Base-by-base conservation (phyloP, 2,888 invertebrate species). In the Amphimallon solstitiale region DNA sequence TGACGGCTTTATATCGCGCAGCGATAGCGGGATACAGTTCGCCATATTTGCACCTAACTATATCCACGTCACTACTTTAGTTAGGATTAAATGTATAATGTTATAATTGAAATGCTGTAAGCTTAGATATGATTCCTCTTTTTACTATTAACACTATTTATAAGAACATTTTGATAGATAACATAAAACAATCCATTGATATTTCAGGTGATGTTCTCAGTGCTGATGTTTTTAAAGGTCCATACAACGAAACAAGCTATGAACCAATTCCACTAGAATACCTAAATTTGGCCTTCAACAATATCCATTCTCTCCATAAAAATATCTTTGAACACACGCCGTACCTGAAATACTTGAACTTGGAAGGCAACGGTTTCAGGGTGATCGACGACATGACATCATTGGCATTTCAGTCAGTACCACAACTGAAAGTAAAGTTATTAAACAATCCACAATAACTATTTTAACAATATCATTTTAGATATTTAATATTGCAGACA, bases 161-260 rank as follows among this genome's bases (percentile, higher is more conserved):
- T n/a, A n/a, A n/a, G n/a, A n/a, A n/a, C n/a, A n/a, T n/a, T n/a
- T n/a, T n/a, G n/a, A n/a, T n/a, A n/a, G n/a, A n/a, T n/a, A n/a
- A n/a, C n/a, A n/a, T n/a, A n/a, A n/a, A n/a, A n/a, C n/a, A n/a
- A n/a, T n/a, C n/a, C n/a, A n/a, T n/a, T n/a, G n/a, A n/a, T n/a
- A n/a, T 72, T 66, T 64, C 78, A 88, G 88, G 86, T n/a, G 88
- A 89, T 63, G 85, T 86, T 40, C 76, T 91, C 38, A 83, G 85
- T 51, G 84, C 88, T 15, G 89, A 89, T 72, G 86, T 89, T 65
- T 91, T 91, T 79, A 87, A 88, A 75, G 91, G 90, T 0, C 87
- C 87, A 0, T 90, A 88, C 77, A 85, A 84, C 67, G 81, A 84
- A 62, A 81, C 81, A 15, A 62, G 59, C 0, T 90, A 87, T 79